Conservation (phyloP, 2,797 vertebrate genomes). For the Liparis tanakae region DNA sequence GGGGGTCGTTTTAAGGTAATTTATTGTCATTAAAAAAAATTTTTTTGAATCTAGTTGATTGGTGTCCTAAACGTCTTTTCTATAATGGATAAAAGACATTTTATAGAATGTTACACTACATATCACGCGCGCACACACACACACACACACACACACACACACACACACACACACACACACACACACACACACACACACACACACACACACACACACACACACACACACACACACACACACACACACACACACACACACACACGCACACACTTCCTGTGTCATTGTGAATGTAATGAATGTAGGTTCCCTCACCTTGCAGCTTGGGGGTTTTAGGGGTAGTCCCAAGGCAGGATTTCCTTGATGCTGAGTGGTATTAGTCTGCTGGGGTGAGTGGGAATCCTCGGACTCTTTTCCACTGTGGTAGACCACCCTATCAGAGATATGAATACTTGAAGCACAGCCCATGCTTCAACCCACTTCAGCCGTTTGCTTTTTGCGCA, state of each 20-base stretch:
- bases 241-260: conserved; percentile 19
- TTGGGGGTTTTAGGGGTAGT: conserved; percentile 91
- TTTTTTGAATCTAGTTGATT: not conserved
- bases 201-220: conserved; percentile 32
- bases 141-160: conserved; percentile 30
- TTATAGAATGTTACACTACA: not conserved
- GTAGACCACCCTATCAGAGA: conserved; percentile 93
- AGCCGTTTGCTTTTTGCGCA: conserved; percentile 72
- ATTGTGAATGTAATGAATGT: conserved; percentile 46
- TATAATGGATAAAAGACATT: not conserved
- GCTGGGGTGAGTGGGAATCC: conserved; percentile 91
- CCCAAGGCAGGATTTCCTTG: conserved; percentile 90
- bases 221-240: conserved; percentile 29
- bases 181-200: conserved; percentile 16
- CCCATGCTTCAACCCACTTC: conserved; percentile 93
- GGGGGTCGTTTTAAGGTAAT: not conserved
- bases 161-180: conserved; percentile 28
- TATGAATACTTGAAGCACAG: conserved; percentile 98
- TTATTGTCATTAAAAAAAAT: not conserved
- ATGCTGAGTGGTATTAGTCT: conserved; percentile 90
- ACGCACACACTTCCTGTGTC: conserved; percentile 32
- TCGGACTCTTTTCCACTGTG: conserved; percentile 93
- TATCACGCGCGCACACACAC: conserved; percentile 6
- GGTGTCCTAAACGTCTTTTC: not conserved
- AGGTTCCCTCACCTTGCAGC: conserved; percentile 88